phyloP scores from a whole-genome alignment of 2,888 invertebrate genomes.

The Drosophila limbata region DNA sequence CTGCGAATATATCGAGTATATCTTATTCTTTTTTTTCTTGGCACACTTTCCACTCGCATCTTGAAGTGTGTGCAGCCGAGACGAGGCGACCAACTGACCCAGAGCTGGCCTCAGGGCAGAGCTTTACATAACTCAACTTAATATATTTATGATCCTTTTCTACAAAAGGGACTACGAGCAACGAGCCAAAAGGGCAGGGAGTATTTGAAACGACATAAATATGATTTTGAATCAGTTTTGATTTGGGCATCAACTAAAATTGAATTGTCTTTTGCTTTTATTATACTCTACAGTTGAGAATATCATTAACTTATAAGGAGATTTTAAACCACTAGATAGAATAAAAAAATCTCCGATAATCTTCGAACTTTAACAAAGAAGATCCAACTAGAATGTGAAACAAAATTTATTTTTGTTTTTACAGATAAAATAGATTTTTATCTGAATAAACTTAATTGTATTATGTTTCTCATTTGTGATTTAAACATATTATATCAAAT shows the following conservation, averaged over 20 bases:
- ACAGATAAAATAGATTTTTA: too few species aligned
- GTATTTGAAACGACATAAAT: constrained; percentile 16
- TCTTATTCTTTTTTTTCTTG: constrained; percentile 9
- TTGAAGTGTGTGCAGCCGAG: constrained; percentile 3
- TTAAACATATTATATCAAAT: too few species aligned
- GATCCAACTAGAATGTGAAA: too few species aligned
- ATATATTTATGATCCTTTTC: constrained; percentile 25
- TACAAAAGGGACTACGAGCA: background rate
- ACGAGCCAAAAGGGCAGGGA: background rate
- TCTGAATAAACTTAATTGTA: too few species aligned
- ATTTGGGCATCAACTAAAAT: constrained; percentile 11
- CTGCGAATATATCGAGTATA: constrained; percentile 42
- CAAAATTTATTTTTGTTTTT: too few species aligned
- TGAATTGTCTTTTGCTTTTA: background rate
- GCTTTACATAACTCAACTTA: constrained; percentile 36
- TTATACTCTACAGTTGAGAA: background rate
- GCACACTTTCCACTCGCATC: constrained; percentile 25
- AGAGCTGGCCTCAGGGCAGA: constrained; percentile 17
- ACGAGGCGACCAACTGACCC: constrained; percentile 7
- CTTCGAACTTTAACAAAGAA: too few species aligned
- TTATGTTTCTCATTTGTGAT: too few species aligned
- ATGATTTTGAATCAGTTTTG: constrained; percentile 32
- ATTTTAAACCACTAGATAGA: too few species aligned
- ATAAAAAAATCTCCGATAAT: too few species aligned
- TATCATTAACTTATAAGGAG: background rate